Evolutionary conservation across 2,113 vertebrate genomes (phyloP), one percentile per base, ranked within the genome.

Genomic region (Hirundichthys speculiger): DNA sequence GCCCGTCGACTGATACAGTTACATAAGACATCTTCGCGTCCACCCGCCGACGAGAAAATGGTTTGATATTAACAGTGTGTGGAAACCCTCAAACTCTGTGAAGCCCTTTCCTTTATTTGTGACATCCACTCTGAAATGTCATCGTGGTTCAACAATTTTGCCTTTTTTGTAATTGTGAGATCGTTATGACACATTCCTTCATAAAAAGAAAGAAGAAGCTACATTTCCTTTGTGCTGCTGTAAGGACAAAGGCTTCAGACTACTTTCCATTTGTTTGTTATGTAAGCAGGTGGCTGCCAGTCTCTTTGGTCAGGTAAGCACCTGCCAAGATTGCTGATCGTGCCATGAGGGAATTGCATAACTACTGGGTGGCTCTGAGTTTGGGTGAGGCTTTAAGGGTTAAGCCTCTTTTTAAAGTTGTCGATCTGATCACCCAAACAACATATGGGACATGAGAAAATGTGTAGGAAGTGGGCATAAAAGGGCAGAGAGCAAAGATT

Each of bases 231-330:
- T 25, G 13, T 39, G 53, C 41, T 53, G 53, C 34, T 46, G 57
- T 54, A 48, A 60, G 66, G 48, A 67, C 68, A 71, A 52, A 59
- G 30, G 24, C 53, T 59, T 85, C 59, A 21, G 53, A 45, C 19
- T 75, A 52, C 68, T 74, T 79, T 48, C 64, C 54, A 19, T 89
- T 79, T 88, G 86, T 89, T 91, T 89, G 86, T 89, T 91, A 89
- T 83, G 85, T 91, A 90, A 92, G 72, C 83, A 75, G 50, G 30
- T 40, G 69, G 57, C 57, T 41, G 40, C 47, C 56, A 43, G 69
- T 77, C 75, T 67, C 72, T 53, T 82, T 68, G 75, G 80, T 85
- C 82, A 82, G 73, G 77, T 84, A 82, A 51, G 69, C 63, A 66
- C 69, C 77, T 85, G 81, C 81, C 86, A 77, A 86, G 83, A 75